Conservation (phyloP, 2,888 invertebrate genomes). For the Drosophila greeni region DNA sequence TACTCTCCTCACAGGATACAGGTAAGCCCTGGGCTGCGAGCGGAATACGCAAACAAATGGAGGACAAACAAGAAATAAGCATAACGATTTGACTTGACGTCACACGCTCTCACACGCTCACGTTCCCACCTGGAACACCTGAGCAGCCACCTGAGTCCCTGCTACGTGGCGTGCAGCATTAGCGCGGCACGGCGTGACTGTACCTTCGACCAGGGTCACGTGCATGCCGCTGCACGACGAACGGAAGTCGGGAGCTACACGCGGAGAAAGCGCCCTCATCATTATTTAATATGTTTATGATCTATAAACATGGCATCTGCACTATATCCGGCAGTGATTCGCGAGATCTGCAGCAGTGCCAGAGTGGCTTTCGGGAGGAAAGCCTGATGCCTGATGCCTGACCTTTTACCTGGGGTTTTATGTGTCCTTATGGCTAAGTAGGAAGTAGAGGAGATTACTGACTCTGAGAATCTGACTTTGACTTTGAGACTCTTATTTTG, state of each 20-base stretch:
- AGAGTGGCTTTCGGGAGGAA: neutral
- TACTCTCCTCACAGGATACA: neutral
- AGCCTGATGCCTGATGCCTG: no score
- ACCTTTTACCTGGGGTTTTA: neutral
- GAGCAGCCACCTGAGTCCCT: constrained; percentile 11
- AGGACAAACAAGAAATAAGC: constrained; percentile 55
- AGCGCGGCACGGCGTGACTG: constrained; percentile 28
- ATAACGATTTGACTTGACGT: constrained; percentile 60
- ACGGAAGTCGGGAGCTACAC: constrained; percentile 1
- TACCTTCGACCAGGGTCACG: constrained; percentile 48
- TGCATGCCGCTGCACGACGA: constrained; percentile 42
- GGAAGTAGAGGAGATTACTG: neutral
- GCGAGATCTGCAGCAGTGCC: neutral
- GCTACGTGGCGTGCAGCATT: constrained; percentile 21
- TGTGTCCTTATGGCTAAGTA: neutral
- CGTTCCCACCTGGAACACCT: constrained; percentile 11
- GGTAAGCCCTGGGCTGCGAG: constrained; percentile 11
- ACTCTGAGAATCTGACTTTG: neutral
- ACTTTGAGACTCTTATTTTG: no score
- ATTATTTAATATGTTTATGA: constrained; percentile 13
- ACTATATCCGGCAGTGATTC: neutral
- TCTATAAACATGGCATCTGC: neutral
- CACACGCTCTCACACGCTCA: constrained; percentile 11
- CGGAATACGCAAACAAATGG: constrained; percentile 32
- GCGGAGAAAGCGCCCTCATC: neutral